Percentiles rank a stretch among this genome's conserved stretches.
phyloP scores from a whole-genome alignment of 2,797 vertebrate genomes.

The Sebastes hubbsi region DNA sequence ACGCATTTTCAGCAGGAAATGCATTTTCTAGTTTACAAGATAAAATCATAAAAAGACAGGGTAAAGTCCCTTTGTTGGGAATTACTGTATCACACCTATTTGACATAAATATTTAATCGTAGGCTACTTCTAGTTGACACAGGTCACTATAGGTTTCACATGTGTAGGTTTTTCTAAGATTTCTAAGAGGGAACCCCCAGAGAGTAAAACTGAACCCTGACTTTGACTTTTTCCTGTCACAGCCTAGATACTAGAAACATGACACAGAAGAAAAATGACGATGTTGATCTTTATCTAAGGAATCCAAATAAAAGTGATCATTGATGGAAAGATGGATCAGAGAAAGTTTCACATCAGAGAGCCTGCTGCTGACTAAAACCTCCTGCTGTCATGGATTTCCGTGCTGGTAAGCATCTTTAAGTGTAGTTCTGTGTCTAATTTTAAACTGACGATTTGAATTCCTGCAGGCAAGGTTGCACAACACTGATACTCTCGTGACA shows the following conservation, averaged over 20 bases:
- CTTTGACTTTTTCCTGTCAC: not conserved
- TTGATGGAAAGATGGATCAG: conserved; percentile 4
- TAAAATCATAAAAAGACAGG: no score
- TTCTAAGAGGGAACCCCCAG: conserved; percentile 7
- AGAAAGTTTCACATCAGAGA: conserved; percentile 9
- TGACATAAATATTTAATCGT: not conserved
- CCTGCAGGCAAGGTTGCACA: not conserved
- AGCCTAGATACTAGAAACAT: not conserved
- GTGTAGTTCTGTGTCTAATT: not conserved
- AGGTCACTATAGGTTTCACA: no score
- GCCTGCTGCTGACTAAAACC: not conserved
- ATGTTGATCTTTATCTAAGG: conserved; percentile 49
- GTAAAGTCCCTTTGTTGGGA: not conserved
- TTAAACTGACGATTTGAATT: not conserved
- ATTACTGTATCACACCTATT: not conserved
- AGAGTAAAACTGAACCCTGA: not conserved
- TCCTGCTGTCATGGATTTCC: conserved; percentile 30
- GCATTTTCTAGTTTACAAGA: no score
- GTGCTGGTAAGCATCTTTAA: conserved; percentile 33
- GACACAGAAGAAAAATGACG: not conserved
- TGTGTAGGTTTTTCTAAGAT: not conserved
- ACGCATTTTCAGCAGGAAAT: no score
- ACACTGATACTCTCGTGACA: not conserved
- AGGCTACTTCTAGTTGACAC: no score
- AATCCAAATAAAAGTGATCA: conserved; percentile 48